Percentiles rank a stretch among this genome's conserved stretches.
These are phyloP conservation scores for Siphamia tubifer DNA, from an alignment of 2,113 vertebrate species.

Conservation along the genomic window DNA sequence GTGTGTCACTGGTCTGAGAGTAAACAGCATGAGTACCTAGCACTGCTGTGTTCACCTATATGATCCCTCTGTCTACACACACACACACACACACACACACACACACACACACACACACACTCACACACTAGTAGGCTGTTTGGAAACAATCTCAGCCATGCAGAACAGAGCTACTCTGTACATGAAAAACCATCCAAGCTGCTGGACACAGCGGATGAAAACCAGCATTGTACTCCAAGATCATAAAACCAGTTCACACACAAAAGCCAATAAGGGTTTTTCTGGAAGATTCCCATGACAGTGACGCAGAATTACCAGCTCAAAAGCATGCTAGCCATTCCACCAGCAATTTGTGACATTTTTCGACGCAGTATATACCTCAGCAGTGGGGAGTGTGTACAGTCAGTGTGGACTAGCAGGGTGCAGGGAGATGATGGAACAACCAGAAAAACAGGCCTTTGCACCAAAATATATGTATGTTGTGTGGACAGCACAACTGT, in stretches of 20 bases:
- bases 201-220: conserved; percentile 30
- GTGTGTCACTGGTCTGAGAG: conserved; percentile 69
- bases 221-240: conserved; percentile 37
- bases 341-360: conserved; percentile 73
- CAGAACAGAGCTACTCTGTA: conserved; percentile 42
- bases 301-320: conserved; percentile 7
- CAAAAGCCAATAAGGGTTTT: conserved; percentile 23
- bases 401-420: conserved; percentile 32
- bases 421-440: conserved; percentile 51
- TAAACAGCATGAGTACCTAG: conserved; percentile 67
- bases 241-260: conserved; percentile 35
- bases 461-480: background rate
- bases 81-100: no score
- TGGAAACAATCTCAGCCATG: conserved; percentile 6
- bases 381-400: conserved; percentile 6
- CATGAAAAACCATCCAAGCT: conserved; percentile 10
- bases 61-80: conserved; percentile 25
- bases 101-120: no score
- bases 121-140: conserved; percentile 29
- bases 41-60: conserved; percentile 55
- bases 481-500: background rate
- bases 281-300: conserved; percentile 29
- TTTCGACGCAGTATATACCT: conserved; percentile 38
- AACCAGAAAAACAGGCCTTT: background rate
- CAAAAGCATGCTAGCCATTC: conserved; percentile 68